Evolutionary conservation across 2,113 vertebrate species (phyloP), one percentile per base, ranked within the genome.

Genomic region (Myiagra hebetior): DNA sequence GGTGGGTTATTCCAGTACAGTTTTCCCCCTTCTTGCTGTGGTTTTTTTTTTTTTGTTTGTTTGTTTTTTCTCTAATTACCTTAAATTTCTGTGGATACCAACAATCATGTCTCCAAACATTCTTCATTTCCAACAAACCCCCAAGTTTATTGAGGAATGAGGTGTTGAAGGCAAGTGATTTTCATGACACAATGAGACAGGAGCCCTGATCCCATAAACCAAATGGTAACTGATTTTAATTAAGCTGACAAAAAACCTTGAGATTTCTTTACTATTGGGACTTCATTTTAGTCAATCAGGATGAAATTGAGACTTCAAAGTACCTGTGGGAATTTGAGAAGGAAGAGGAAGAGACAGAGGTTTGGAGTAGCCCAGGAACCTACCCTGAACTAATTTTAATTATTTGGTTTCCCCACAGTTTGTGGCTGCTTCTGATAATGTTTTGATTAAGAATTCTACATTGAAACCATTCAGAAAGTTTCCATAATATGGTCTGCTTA

Each of bases 401-500:
- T 39, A 3, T 60, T 85, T 82, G 30, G 3, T 27, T 79, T 83
- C 47, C 15, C 14, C 16, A 31, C 11, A 17, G 28, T n/a, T 73
- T 0, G 1, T 42, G 30, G 30, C 18, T 63, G 22, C 10, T 57
- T 85, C 30, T 88, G 41, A 35, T 2, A 37, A 33, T 0, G 1
- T 39, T 82, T 92, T 46, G 4, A 62, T 19, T 15, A 27, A 33
- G 23, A 72, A 42, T 37, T 63, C 35, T 64, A 24, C 8, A 5
- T 4, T 55, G 12, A 64, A 93, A 68, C 11, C 15, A 26, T 37
- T 11, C 12, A 55, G 7, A 78, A 9, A 19, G 2, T 14, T 56
- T 1, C 0, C 1, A 0, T 17, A 37, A 52, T 24, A 26, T 0
- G 0, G 0, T n/a, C 39, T 65, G 2, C 20, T 57, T 63, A 13